These are phyloP conservation scores for Athene noctua DNA, from an alignment of 2,113 vertebrate genomes.

Conservation along the genomic window DNA sequence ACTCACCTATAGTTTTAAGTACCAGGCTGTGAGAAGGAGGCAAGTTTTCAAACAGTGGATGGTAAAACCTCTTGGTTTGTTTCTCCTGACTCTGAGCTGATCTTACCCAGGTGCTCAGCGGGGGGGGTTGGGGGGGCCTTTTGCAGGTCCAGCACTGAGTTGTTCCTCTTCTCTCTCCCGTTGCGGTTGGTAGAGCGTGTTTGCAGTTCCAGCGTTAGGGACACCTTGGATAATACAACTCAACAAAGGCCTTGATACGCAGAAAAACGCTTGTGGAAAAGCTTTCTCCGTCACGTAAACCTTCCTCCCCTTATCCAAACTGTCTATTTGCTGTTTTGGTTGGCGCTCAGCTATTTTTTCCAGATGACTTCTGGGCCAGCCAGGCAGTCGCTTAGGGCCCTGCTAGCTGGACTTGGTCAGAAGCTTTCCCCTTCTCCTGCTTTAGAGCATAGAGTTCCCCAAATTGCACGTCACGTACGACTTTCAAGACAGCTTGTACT, in stretches of 20 bases:
- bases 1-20: neutral
- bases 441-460: neutral
- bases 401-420: neutral
- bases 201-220: neutral
- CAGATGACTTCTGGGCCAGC: neutral
- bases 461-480: neutral
- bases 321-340: neutral
- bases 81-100: neutral
- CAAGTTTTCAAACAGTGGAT: neutral
- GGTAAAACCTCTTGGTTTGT: neutral
- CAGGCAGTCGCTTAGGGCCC: neutral
- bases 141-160: neutral
- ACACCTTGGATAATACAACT: neutral
- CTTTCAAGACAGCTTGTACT: conserved; percentile 29
- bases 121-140: neutral
- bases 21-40: neutral
- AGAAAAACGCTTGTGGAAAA: neutral
- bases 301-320: neutral
- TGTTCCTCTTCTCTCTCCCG: neutral
- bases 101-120: conserved; percentile 19
- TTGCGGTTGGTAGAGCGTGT: neutral
- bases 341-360: neutral
- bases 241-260: neutral
- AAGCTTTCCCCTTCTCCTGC: neutral
- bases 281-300: neutral